A percentile compares a stretch with the other conserved stretches of the same genome.
Evolutionary conservation across 2,113 vertebrate species (phyloP).

Genomic region (Neolamprologus hecqui): DNA sequence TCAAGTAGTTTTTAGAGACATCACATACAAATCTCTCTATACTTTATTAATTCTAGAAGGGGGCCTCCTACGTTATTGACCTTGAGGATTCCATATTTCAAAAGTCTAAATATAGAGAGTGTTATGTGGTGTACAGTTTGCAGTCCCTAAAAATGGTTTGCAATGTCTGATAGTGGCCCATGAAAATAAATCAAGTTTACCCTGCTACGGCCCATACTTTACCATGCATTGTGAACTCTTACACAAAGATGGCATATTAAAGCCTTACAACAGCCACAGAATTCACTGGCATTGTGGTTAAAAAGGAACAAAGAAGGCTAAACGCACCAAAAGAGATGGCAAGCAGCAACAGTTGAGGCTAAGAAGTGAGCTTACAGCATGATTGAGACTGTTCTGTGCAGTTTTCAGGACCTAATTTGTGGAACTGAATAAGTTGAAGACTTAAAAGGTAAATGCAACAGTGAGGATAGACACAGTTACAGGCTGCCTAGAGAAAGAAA

Average conservation of each 20-base stretch:
- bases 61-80: not conserved
- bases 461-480: not conserved
- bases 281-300: not conserved
- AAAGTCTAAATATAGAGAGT: not conserved
- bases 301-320: not conserved
- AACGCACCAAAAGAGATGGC: not conserved
- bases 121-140: not conserved
- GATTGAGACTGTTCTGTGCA: not conserved
- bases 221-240: not conserved
- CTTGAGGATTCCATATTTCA: not conserved
- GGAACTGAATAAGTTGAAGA: not conserved
- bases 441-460: not conserved
- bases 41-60: not conserved
- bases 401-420: not conserved
- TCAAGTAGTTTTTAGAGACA: not conserved
- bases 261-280: conserved; percentile 13
- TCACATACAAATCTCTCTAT: not conserved
- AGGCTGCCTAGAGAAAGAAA: not conserved
- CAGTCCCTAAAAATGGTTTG: not conserved
- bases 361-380: not conserved
- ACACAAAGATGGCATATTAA: not conserved
- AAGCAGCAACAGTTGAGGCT: not conserved
- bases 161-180: not conserved
- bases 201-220: not conserved
- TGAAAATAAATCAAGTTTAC: not conserved